phyloP scores from a whole-genome alignment of 2,888 invertebrate genomes.

The Anthophora plumipes region DNA sequence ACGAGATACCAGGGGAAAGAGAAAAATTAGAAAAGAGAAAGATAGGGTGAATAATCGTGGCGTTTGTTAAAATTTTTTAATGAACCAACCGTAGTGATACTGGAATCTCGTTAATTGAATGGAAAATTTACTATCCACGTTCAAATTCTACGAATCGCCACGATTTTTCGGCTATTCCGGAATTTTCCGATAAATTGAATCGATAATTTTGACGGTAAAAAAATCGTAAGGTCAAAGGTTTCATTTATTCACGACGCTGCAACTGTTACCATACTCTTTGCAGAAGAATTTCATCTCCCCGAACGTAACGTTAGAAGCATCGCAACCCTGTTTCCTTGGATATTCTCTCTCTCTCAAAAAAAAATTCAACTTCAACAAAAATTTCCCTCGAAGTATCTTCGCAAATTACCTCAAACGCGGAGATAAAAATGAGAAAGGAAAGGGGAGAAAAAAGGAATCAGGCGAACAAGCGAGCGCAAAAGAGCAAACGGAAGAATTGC shows the following conservation, averaged over 20 bases:
- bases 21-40: neutral
- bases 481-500: slow-evolving; percentile 23
- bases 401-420: neutral
- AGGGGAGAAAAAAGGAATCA: neutral
- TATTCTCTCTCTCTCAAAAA: no score
- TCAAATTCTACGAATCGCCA: neutral
- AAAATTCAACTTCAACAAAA: no score
- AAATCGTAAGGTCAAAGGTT: no score
- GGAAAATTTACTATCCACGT: slow-evolving; percentile 13
- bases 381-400: neutral
- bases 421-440: no score
- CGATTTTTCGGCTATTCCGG: slow-evolving; percentile 8
- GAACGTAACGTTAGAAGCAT: no score
- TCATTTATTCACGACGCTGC: no score
- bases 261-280: no score
- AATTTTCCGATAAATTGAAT: neutral
- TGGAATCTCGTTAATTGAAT: neutral
- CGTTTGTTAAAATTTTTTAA: slow-evolving; percentile 27
- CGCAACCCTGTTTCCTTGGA: no score
- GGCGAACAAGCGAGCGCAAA: neutral
- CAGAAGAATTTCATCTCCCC: no score
- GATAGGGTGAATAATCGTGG: no score
- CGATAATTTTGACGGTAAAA: no score
- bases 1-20: neutral
- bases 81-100: neutral